Base-by-base conservation (phyloP, 2,888 invertebrate species). In the Caenorhabditis sp. region DNA sequence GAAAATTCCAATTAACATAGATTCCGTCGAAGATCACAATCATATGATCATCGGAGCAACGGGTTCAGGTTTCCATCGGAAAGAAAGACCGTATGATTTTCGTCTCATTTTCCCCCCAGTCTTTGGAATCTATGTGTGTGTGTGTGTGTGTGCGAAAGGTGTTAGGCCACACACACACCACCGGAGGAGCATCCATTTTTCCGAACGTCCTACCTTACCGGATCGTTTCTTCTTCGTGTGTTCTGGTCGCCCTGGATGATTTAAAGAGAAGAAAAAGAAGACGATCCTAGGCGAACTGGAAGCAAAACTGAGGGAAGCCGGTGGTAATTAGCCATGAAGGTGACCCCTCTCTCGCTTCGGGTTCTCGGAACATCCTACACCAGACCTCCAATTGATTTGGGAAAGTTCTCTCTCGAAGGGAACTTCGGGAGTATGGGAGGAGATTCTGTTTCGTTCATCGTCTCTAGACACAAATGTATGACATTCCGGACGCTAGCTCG, bases 81-180 rank as follows among this genome's bases (percentile, higher is more conserved):
- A n/a, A n/a, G n/a, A n/a, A n/a, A n/a, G n/a, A n/a, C n/a, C n/a
- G n/a, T n/a, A n/a, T n/a, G n/a, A n/a, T n/a, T n/a, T n/a, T n/a
- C n/a, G 31, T 4, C 26, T 10, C 38, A n/a, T 51, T 51, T 49
- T 26, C 24, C 8, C 31, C 22, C 24, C 35, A 16, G 6, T 38
- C 38, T 38, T 22, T 19, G 19, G 49, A 49, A 26, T 31, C 28
- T 31, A 19, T 31, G 41, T 16, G n/a, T 28, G 82, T 82, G 76
- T 82, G 82, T n/a, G n/a, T n/a, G 14, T 82, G 82, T 82, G 76
- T 82, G 82, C 82, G 41, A 72, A 82, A 82, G 82, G 82, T 82
- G 76, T 82, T 82, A 82, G 72, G 44, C 44, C 63, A 41, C 74
- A 49, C 58, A 51, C 59, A 28, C 31, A 19, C 56, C 73, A 44